Percentiles rank a stretch among this genome's conserved stretches.
Evolutionary conservation across 1,140 invertebrate genomes (phyloP).

Genomic region (Ceratosolen solmsi): DNA sequence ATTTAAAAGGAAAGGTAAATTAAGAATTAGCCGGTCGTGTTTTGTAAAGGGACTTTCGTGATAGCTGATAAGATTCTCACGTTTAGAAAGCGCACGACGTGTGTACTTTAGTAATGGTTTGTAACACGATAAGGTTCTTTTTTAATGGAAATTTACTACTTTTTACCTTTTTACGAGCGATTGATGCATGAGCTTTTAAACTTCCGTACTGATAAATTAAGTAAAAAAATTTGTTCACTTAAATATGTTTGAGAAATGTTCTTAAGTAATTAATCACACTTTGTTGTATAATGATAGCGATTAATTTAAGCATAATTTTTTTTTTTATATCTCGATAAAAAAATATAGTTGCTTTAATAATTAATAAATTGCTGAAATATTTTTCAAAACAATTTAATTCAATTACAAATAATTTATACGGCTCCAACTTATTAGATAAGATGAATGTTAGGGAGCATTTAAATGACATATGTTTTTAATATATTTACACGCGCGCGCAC

Average conservation of each 20-base stretch:
- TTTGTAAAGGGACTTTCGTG: constrained; percentile 32
- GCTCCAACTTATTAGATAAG: too few species aligned
- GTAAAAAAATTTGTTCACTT: neutral
- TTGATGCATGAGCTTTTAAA: constrained; percentile 9
- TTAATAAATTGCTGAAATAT: neutral
- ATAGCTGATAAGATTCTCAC: constrained; percentile 47
- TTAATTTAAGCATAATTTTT: neutral
- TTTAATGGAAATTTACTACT: constrained; percentile 3
- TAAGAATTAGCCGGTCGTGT: constrained; percentile 9
- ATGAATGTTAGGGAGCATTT: too few species aligned
- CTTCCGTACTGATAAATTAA: neutral
- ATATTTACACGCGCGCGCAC: too few species aligned
- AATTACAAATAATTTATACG: too few species aligned
- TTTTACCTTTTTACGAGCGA: neutral
- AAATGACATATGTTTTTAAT: too few species aligned
- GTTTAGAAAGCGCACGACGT: constrained; percentile 38
- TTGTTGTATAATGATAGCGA: neutral
- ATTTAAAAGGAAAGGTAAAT: constrained; percentile 30
- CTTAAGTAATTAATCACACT: neutral
- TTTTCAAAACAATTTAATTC: too few species aligned
- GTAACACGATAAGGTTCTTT: constrained; percentile 10
- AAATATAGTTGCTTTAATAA: neutral
- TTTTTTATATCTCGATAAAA: too few species aligned
- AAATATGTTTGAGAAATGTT: neutral
- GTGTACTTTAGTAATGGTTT: neutral